phyloP scores from a whole-genome alignment of 2,113 vertebrate genomes.

The Rhea pennata region DNA sequence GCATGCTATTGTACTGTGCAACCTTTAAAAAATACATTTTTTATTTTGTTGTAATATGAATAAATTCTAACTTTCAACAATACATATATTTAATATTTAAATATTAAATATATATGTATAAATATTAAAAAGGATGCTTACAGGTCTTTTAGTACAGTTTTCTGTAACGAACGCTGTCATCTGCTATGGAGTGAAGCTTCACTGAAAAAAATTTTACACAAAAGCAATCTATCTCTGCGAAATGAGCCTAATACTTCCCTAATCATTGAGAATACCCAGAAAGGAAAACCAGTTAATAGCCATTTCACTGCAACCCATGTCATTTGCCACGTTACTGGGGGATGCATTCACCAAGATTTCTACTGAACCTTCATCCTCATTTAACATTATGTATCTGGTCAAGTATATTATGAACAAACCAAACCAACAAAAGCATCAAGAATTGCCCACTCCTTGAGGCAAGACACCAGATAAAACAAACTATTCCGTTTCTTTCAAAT shows the following conservation, averaged over 20 bases:
- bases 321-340: background rate
- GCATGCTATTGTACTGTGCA: background rate
- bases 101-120: too few relatives aligned
- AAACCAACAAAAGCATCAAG: background rate
- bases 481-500: background rate
- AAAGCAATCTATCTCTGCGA: background rate
- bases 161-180: background rate
- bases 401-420: background rate
- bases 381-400: background rate
- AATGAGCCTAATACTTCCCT: background rate
- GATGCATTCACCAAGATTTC: background rate
- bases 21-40: background rate
- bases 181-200: background rate
- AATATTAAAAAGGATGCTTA: too few relatives aligned
- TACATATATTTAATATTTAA: too few relatives aligned
- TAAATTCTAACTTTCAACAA: background rate
- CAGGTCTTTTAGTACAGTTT: background rate
- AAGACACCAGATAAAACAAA: background rate
- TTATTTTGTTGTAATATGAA: background rate
- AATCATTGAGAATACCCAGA: background rate
- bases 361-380: background rate
- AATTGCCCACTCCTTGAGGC: rapidly evolving
- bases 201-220: background rate
- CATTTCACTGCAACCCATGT: background rate
- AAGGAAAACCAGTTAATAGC: background rate